phyloP scores from a whole-genome alignment of 1,140 invertebrate species.

The Mactra quadrangularis region DNA sequence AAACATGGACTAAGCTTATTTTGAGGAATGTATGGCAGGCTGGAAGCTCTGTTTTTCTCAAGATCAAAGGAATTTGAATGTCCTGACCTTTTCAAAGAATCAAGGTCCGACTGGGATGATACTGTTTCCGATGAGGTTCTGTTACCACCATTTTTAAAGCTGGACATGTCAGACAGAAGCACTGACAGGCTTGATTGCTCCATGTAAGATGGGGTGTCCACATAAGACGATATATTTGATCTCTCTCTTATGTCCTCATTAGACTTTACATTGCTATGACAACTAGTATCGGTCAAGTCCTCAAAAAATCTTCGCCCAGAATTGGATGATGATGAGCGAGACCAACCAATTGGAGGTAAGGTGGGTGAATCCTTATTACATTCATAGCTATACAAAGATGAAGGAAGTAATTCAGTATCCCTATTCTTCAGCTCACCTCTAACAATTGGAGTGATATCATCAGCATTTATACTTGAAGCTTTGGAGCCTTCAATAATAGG shows the following conservation, averaged over 20 bases:
- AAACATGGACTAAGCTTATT: neutral
- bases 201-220: neutral
- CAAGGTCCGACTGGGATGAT: constrained; percentile 17
- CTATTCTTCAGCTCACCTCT: neutral
- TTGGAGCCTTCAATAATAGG: constrained; percentile 37
- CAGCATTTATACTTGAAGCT: neutral
- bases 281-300: constrained; percentile 10
- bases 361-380: constrained; percentile 9
- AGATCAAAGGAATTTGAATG: neutral
- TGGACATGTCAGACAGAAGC: constrained; percentile 49
- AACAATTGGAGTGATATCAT: constrained; percentile 5
- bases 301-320: constrained; percentile 40
- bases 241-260: neutral
- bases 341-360: constrained; percentile 35
- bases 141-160: neutral
- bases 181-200: constrained; percentile 58
- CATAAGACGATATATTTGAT: neutral
- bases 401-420: neutral
- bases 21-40: constrained; percentile 39
- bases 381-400: constrained; percentile 13
- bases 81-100: neutral
- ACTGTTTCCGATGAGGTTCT: neutral
- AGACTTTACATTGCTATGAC: neutral
- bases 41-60: constrained; percentile 29
- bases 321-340: constrained; percentile 22